Evolutionary conservation across 2,797 vertebrate species (phyloP), one percentile per base, ranked within the genome.

Genomic region (Trachurus trachurus): DNA sequence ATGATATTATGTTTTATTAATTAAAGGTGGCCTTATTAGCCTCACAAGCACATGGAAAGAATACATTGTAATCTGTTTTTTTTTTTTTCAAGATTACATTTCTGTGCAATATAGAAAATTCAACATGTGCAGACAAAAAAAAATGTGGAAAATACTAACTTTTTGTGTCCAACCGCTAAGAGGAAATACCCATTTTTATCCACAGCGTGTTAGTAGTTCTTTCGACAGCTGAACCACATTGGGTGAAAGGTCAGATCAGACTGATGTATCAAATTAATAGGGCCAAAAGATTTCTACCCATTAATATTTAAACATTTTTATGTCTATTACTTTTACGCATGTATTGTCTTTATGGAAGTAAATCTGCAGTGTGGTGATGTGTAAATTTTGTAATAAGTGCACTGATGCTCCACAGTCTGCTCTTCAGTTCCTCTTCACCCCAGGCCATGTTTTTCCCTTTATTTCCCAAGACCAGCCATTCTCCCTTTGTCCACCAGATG

Each of bases 181-280:
- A 62, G 37, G 86, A 47, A 76, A 93, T 92, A 90, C 42, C 67
- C 21, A 9, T 37, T 68, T 78, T 10, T 49, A 39, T 59, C 26
- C 16, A 5, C 63, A n/a, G 6, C 9, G 26, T 66, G 67, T 17
- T 78, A 3, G 57, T 80, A 42, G 4, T 79, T 75, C 56, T 87
- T 17, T 59, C 79, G 15, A 66, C 60, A 5, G 19, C 68, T 5
- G 12, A 16, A 66, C 71, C 83, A 60, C 67, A 79, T 37, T 67
- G 69, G 88, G 93, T 94, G 62, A 92, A 74, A 60, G 6, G 6
- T 56, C 26, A 70, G 58, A 34, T 17, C n/a, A 52, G 7, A 67
- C 56, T 64, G 9, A 4, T 31, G 1, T 15, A 1, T 69, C 10
- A 54, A 39, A 54, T 47, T 9, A 5, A 47, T 4, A 1, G 39